phyloP scores from a whole-genome alignment of 2,797 vertebrate species.

The Ataeniobius toweri region DNA sequence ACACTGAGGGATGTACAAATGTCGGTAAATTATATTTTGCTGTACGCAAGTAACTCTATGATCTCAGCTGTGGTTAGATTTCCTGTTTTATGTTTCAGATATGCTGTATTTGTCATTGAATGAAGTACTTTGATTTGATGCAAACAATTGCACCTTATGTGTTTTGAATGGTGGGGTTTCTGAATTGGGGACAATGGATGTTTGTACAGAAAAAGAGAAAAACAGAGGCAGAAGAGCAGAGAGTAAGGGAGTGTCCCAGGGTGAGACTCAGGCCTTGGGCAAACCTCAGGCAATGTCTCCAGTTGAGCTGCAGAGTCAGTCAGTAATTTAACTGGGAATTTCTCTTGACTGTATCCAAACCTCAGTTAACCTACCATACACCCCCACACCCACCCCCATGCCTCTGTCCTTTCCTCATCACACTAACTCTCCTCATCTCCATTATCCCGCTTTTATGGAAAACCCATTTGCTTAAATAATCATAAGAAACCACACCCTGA shows the following conservation, averaged over 20 bases:
- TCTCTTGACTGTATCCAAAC: conserved; percentile 78
- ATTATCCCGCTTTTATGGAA: conserved; percentile 65
- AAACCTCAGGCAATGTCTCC: conserved; percentile 73
- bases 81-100: conserved; percentile 30
- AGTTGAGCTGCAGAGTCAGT: conserved; percentile 72
- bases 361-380: conserved; percentile 74
- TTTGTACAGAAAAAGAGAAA: conserved; percentile 16
- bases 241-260: conserved; percentile 66
- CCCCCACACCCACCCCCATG: conserved; percentile 61
- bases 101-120: conserved; percentile 3
- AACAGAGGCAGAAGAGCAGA: conserved; percentile 33
- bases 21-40: conserved; percentile 48
- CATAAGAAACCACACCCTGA: conserved; percentile 68
- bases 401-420: conserved; percentile 61
- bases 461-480: conserved; percentile 62
- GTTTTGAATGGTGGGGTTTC: conserved; percentile 19
- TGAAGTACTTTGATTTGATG: background rate
- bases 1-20: conserved; percentile 52
- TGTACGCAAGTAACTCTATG: conserved; percentile 15
- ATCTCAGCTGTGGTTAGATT: background rate
- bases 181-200: background rate
- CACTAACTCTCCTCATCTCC: conserved; percentile 54
- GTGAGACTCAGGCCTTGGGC: conserved; percentile 61
- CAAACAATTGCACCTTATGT: conserved; percentile 1
- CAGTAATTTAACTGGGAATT: conserved; percentile 79